phyloP scores from a whole-genome alignment of 2,113 vertebrate species.

The Regulus satrapa region DNA sequence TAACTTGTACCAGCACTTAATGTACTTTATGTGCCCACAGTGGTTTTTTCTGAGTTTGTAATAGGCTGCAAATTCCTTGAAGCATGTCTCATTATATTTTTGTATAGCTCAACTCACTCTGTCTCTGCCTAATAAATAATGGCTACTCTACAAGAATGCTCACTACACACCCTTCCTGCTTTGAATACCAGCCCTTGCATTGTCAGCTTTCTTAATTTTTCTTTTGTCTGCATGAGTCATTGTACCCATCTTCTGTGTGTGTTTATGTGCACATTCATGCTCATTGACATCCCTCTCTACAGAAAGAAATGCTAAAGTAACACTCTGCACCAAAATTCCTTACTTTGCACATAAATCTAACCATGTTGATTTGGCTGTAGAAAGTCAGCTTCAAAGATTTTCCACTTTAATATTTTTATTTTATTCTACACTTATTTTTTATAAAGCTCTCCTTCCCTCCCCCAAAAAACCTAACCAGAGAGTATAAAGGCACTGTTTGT shows the following conservation, averaged over 20 bases:
- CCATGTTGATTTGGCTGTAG: not conserved
- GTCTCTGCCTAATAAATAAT: constrained; percentile 50
- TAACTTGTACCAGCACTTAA: constrained; percentile 61
- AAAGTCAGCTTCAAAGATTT: not conserved
- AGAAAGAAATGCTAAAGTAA: not conserved
- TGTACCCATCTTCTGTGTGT: not conserved
- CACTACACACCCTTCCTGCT: not conserved
- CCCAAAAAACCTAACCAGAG: not conserved
- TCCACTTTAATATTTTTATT: not conserved
- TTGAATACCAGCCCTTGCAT: not conserved
- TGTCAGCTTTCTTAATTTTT: constrained; percentile 1
- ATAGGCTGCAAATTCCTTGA: constrained; percentile 58
- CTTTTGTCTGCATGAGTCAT: not conserved
- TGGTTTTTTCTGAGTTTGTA: constrained; percentile 37
- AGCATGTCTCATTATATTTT: constrained; percentile 61
- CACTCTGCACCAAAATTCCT: not conserved
- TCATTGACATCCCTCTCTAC: not conserved
- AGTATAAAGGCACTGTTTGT: not conserved
- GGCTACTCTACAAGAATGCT: not conserved
- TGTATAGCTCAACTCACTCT: constrained; percentile 27
- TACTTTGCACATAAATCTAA: not conserved
- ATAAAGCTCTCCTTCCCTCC: not conserved
- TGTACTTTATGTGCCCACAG: constrained; percentile 53
- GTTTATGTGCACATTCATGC: not conserved
- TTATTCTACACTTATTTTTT: not conserved